Base-by-base conservation (phyloP, 2,888 invertebrate species). In the Drosophila melanocephala region DNA sequence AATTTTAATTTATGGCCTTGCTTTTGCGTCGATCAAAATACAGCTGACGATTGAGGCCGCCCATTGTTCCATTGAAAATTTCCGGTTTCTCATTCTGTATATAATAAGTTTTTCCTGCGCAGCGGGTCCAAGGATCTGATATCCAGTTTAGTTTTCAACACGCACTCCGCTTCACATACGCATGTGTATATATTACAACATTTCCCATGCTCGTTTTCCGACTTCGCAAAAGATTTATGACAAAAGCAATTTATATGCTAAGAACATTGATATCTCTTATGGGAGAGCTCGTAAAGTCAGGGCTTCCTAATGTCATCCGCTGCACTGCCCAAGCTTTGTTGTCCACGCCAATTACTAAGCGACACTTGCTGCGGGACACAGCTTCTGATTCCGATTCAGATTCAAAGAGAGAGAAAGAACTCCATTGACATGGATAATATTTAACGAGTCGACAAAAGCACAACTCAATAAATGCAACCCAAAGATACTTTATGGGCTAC, bases 371-470 rank as follows among this genome's bases (percentile, higher is more conserved):
- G 42, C 60, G 64, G 75, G 64, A 42, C 42, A 39, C 33, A 63
- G 47, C 61, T 61, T 39, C 50, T 57, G 58, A 63, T 60, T 32
- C 28, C 56, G 22, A 58, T 30, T 57, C 39, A 57, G 42, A 26
- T 28, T 37, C 37, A 37, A 26, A 28, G 22, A 1, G 39, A 57
- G 50, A 16, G 50, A 28, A 5, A 28, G 35, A 57, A 70, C 69
- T 72, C 72, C 68, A 77, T 70, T 71, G 71, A 74, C 72, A 63
- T 78, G 76, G 75, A 77, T 84, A 62, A 22, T 39, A 42, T 74
- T 85, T 71, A 86, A 88, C 79, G 79, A 84, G 75, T 65, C 73
- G 69, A 84, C 87, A 87, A 87, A 87, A 87, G 75, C 81, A 73
- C 82, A 81, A 71, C 74, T 72, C 77, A 79, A 77, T 78, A 75